phyloP scores from a whole-genome alignment of 1,140 invertebrate genomes.

The Ceratosolen solmsi region DNA sequence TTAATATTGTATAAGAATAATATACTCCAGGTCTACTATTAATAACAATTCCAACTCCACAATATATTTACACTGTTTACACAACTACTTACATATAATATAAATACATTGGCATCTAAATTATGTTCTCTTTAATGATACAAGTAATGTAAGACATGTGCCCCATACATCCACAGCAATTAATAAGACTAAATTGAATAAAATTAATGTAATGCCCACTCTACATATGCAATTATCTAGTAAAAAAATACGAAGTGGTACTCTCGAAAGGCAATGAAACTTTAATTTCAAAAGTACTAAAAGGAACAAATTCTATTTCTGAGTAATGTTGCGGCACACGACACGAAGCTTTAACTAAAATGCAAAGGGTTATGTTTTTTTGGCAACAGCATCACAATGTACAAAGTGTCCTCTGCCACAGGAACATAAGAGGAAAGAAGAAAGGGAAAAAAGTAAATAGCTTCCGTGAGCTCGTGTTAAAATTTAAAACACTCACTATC shows the following conservation, averaged over 20 bases:
- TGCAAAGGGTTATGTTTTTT: constrained; percentile 12
- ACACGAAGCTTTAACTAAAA: constrained; percentile 18
- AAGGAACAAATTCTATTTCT: neutral
- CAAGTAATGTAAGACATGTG: no score
- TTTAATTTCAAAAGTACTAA: constrained; percentile 43
- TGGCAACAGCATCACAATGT: neutral
- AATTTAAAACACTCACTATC: constrained; percentile 8
- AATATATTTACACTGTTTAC: no score
- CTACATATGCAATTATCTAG: neutral
- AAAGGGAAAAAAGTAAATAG: neutral
- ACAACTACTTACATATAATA: no score
- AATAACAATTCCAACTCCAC: no score
- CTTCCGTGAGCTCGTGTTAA: constrained; percentile 1
- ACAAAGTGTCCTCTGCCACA: neutral
- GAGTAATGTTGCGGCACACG: neutral
- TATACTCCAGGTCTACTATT: no score
- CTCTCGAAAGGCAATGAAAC: constrained; percentile 31
- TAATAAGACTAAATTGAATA: no score
- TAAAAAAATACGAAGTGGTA: neutral
- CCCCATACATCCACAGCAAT: no score
- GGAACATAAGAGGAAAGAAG: neutral
- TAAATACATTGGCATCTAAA: no score
- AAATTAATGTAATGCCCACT: neutral
- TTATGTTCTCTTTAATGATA: no score
- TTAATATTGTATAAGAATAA: no score